These are phyloP conservation scores for Pachycephala philippinensis DNA, from an alignment of 2,113 vertebrate genomes.

Conservation along the genomic window DNA sequence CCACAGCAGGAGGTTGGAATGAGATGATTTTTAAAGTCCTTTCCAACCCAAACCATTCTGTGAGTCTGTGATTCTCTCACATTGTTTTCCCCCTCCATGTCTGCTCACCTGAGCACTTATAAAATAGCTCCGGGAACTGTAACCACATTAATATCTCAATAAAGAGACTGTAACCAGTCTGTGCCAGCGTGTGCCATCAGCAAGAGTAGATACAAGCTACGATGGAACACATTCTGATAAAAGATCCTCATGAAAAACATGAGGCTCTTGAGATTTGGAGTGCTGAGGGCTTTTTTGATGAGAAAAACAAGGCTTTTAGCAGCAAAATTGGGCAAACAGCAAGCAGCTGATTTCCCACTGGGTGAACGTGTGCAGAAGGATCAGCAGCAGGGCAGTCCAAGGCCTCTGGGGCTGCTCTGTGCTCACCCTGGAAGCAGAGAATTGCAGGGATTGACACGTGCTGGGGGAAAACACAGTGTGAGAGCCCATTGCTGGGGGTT, in stretches of 20 bases:
- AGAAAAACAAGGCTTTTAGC: not conserved
- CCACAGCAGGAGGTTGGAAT: rapidly evolving
- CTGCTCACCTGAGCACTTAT: not conserved
- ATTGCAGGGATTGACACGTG: not conserved
- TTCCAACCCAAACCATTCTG: not conserved
- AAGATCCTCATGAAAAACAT: not conserved
- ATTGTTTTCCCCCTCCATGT: not conserved
- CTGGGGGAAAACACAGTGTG: not conserved
- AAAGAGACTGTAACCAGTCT: not conserved
- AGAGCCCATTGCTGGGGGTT: not conserved
- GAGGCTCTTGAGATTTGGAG: not conserved
- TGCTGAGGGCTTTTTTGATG: not conserved
- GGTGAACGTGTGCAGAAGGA: not conserved
- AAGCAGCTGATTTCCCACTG: not conserved
- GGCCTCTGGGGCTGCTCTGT: not conserved
- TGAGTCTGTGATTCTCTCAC: not conserved
- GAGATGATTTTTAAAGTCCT: not conserved
- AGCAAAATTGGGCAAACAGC: not conserved
- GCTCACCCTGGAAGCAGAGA: not conserved
- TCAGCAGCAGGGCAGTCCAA: not conserved
- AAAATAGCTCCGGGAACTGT: not conserved
- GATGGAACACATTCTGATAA: not conserved
- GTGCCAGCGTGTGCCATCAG: not conserved
- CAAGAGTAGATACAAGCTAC: not conserved
- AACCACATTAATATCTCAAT: not conserved